phyloP scores from a whole-genome alignment of 2,888 invertebrate species.

The Morinoia aosen region DNA sequence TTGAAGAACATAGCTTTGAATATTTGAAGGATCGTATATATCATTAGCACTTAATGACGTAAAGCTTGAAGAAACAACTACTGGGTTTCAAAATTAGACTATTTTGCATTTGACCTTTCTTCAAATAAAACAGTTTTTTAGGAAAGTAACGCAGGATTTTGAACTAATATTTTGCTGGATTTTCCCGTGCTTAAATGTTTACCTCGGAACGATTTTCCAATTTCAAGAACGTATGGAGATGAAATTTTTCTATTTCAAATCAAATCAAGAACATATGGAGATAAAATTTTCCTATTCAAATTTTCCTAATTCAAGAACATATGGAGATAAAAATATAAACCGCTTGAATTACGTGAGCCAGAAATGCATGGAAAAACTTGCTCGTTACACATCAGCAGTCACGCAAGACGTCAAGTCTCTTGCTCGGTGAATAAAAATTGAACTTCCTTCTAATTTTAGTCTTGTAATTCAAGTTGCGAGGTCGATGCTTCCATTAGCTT shows the following conservation, averaged over 20 bases:
- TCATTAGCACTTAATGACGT: no score
- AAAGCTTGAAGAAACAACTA: background rate
- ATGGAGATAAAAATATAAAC: background rate
- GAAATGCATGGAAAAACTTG: background rate
- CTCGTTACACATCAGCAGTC: background rate
- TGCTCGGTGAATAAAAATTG: background rate
- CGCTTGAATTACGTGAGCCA: background rate
- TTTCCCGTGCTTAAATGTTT: background rate
- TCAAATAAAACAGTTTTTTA: background rate
- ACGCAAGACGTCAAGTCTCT: background rate
- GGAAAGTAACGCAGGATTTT: background rate
- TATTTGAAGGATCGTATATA: no score
- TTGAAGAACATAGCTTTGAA: no score
- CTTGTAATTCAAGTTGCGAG: background rate
- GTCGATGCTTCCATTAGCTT: background rate
- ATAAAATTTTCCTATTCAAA: no score
- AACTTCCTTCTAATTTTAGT: background rate
- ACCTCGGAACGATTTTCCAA: background rate
- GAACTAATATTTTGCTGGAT: background rate
- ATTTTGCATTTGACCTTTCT: background rate
- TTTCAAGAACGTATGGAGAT: background rate
- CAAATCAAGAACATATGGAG: background rate
- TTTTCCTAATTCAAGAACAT: background rate
- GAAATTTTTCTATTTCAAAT: no score
- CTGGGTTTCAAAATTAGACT: background rate